Conservation (phyloP, 2,797 vertebrate species). For the Spondyliosoma cantharus region DNA sequence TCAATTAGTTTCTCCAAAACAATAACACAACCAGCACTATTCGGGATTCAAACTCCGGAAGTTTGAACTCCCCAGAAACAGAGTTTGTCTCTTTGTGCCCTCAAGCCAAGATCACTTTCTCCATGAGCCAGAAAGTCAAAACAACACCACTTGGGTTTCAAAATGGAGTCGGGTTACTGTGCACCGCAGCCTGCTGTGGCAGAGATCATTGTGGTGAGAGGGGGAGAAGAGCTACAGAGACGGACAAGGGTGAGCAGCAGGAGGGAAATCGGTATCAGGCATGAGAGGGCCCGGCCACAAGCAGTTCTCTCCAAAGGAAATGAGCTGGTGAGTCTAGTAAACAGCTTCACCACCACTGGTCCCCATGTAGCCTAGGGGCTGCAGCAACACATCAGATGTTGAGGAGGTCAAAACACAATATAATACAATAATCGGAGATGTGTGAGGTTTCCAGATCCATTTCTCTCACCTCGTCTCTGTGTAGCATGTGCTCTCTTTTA, state of each 20-base stretch:
- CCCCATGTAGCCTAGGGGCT: constrained; percentile 44
- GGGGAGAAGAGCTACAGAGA: constrained; percentile 33
- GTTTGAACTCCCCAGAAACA: neutral
- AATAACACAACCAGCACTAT: constrained; percentile 18
- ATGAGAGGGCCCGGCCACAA: constrained; percentile 37
- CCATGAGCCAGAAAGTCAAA: constrained; percentile 61
- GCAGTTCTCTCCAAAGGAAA: constrained; percentile 58
- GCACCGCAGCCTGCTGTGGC: constrained; percentile 61
- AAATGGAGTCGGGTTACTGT: constrained; percentile 73
- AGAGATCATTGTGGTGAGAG: constrained; percentile 61
- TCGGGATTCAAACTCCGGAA: constrained; percentile 18
- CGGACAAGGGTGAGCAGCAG: constrained; percentile 48
- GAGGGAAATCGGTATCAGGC: constrained; percentile 56
- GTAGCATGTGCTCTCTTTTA: constrained; percentile 44
- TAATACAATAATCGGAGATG: neutral
- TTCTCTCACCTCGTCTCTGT: constrained; percentile 40
- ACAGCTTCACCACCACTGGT: constrained; percentile 47
- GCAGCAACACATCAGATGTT: constrained; percentile 22
- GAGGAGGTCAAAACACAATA: constrained; percentile 11
- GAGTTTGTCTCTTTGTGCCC: constrained; percentile 27
- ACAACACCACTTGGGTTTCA: constrained; percentile 68
- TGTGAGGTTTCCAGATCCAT: constrained; percentile 30
- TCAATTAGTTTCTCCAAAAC: constrained; percentile 36
- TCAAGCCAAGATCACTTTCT: constrained; percentile 50
- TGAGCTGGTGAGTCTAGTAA: constrained; percentile 54